A percentile compares a stretch with the other conserved stretches of the same genome.
These are phyloP conservation scores for Luidia sarsii DNA, from an alignment of 53 echinoderm and acorn worm genomes.

Conservation along the genomic window DNA sequence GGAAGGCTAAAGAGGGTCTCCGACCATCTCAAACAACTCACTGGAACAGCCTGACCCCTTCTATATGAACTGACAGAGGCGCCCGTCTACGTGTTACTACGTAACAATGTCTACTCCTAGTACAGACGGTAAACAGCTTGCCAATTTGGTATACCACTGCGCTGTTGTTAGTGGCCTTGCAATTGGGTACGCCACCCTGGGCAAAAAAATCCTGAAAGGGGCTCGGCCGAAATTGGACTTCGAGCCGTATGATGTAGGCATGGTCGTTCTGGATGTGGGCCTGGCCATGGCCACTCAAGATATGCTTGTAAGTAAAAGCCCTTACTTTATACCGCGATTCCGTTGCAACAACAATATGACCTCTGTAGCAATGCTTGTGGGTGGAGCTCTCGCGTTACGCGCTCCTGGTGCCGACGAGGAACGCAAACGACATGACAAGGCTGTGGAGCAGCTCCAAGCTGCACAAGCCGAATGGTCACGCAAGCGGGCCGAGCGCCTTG, in stretches of 20 bases:
- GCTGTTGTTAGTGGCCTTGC: constrained; percentile 7
- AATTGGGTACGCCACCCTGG: constrained; percentile 3
- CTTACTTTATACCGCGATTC: no score
- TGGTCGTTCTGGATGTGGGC: constrained; percentile 3
- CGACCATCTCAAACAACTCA: no score
- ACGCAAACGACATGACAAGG: no score
- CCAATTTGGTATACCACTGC: constrained; percentile 11
- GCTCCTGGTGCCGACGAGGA: no score
- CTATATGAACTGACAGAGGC: constrained; percentile 3
- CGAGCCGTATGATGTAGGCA: constrained; percentile 3
- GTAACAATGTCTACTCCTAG: neutral
- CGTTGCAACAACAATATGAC: no score
- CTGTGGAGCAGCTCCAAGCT: no score
- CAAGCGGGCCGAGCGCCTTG: no score
- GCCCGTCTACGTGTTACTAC: no score
- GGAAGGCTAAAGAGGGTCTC: no score
- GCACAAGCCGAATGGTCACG: no score
- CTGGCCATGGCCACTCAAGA: constrained; percentile 10
- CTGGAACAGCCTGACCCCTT: neutral
- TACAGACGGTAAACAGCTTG: constrained; percentile 3
- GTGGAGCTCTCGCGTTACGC: no score
- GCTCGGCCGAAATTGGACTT: neutral
- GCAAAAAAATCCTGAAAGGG: neutral
- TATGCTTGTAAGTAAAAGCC: neutral
- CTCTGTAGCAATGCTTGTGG: no score